Conservation (phyloP, 2,888 invertebrate species). For the Chouioia cunea region DNA sequence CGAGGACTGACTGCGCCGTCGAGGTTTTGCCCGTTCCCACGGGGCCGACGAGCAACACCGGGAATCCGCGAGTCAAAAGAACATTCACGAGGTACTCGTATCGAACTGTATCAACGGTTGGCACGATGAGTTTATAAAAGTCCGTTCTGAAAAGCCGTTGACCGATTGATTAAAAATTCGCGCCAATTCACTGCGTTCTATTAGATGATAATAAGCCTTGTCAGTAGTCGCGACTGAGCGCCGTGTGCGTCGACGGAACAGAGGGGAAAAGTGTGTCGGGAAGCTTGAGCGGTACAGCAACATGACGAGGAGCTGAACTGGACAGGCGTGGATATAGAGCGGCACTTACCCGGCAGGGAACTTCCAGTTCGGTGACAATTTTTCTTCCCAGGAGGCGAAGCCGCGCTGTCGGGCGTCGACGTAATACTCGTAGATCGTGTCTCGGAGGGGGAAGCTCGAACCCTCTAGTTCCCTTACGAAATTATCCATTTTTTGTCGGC, state of each 20-base stretch:
- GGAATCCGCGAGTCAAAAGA: constrained; percentile 76
- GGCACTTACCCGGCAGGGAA: constrained; percentile 74
- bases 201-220: too few relatives aligned
- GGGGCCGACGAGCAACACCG: constrained; percentile 84
- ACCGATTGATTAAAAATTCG: neutral
- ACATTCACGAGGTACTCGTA: constrained; percentile 81
- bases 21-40: constrained; percentile 92
- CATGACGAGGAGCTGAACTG: neutral
- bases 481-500: constrained; percentile 82
- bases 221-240: too few relatives aligned
- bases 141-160: constrained; percentile 72
- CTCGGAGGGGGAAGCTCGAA: constrained; percentile 82
- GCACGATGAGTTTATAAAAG: constrained; percentile 87
- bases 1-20: constrained; percentile 74
- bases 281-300: neutral
- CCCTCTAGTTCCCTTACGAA: constrained; percentile 85
- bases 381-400: constrained; percentile 86
- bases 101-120: constrained; percentile 89
- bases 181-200: too few relatives aligned
- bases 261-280: neutral
- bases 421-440: constrained; percentile 90
- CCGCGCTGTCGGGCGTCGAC: constrained; percentile 81
- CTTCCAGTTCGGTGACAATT: constrained; percentile 80
- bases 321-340: neutral
- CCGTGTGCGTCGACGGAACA: neutral